Evolutionary conservation across 2,113 vertebrate genomes (phyloP).

Genomic region (Panthera leo): DNA sequence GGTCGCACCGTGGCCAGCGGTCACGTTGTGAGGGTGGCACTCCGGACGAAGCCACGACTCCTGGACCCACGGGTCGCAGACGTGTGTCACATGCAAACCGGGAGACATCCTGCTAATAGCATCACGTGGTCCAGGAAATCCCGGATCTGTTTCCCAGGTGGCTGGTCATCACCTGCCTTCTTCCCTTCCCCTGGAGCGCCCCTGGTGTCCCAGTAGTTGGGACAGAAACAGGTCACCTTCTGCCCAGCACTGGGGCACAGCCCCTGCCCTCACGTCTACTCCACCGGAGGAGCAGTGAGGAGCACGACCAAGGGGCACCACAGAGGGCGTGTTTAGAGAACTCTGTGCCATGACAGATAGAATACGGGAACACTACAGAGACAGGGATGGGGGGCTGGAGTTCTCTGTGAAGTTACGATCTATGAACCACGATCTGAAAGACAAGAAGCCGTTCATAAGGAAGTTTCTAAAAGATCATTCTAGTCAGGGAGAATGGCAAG

Average conservation of each 20-base stretch:
- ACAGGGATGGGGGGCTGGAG: not conserved
- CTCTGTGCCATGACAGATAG: not conserved
- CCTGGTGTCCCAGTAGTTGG: not conserved
- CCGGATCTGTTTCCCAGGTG: not conserved
- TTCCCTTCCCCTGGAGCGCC: not conserved
- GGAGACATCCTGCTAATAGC: not conserved
- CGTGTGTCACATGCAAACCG: not conserved
- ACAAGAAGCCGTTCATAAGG: not conserved
- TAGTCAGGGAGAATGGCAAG: not conserved
- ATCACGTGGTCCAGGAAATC: too few relatives aligned
- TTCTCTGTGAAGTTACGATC: not conserved
- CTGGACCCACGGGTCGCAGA: fast-evolving
- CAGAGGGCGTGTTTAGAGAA: not conserved
- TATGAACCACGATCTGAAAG: not conserved
- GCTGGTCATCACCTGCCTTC: not conserved
- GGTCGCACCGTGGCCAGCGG: fast-evolving
- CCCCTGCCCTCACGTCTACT: too few relatives aligned
- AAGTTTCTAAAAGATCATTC: not conserved
- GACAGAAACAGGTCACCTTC: too few relatives aligned
- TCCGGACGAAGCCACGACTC: not conserved
- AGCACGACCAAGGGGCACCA: too few relatives aligned
- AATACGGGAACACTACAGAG: fast-evolving
- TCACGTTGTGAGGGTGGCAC: too few relatives aligned
- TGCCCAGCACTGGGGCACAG: too few relatives aligned
- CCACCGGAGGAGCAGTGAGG: not conserved